Base-by-base conservation (phyloP, 2,113 vertebrate species). In the Nematolebias whitei region DNA sequence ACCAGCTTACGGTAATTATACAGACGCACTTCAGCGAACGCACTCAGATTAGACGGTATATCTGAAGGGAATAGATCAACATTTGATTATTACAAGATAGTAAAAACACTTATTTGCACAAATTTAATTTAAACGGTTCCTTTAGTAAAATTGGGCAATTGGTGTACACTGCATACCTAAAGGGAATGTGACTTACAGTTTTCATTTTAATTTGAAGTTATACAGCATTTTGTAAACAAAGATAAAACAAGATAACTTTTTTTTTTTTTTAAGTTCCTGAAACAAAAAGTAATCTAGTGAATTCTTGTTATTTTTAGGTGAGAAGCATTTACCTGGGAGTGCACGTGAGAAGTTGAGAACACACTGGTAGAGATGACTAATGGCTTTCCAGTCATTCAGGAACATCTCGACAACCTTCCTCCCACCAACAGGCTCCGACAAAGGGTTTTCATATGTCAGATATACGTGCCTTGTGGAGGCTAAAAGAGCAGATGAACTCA, bases 391-490 rank as follows among this genome's bases (percentile, higher is more conserved):
- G 87, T 99, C 98, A 39, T 97, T 99, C 1, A 99, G 95, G 77
- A 99, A 99, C 95, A 98, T 98, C 90, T 99, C 97, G 16, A 99
- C 96, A 47, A 99, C 96, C 88, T 99, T 99, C 60, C 95, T 93
- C 39, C 97, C 96, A 26, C 96, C 98, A 81, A 98, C 98, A 0
- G 98, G 96, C 87, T 99, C 97, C 12, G 96, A 98, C 32, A 99
- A 87, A 13, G 96, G 95, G 85, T 96, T 99, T 90, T 99, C 98
- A 68, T 98, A 99, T 0, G 96, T 98, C 85, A 99, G 89, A 80
- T 99, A 99, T 63, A 99, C 96, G 0, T 98, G 96, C 23, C 96
- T 93, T 0, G 95, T 97, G 45, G 95, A 94, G 71, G 96, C 98
- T 99, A 73, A 3, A 26, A 16, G 20, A 18, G 89, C 22, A 86